These are phyloP conservation scores for Nymphalis polychloros DNA, from an alignment of 2,888 invertebrate genomes.

Conservation along the genomic window DNA sequence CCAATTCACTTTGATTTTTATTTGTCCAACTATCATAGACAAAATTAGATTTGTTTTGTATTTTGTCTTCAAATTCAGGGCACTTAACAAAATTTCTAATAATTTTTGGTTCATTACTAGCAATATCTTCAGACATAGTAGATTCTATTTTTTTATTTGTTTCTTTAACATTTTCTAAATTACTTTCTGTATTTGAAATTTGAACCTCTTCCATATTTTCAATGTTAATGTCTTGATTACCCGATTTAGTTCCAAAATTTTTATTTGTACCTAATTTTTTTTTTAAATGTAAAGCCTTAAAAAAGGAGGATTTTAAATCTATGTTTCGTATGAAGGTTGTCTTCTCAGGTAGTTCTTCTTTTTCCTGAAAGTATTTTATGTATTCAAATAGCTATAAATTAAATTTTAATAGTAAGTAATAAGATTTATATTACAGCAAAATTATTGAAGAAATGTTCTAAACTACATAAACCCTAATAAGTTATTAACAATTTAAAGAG, in stretches of 20 bases:
- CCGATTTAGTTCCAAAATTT: background rate
- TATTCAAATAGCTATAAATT: background rate
- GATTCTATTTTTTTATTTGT: slow-evolving; percentile 4
- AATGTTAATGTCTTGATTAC: background rate
- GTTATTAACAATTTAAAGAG: too few relatives aligned
- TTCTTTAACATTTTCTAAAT: background rate
- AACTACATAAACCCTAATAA: too few relatives aligned
- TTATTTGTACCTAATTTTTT: slow-evolving; percentile 29
- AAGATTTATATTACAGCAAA: too few relatives aligned
- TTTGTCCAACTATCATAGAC: slow-evolving; percentile 18
- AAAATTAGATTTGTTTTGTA: slow-evolving; percentile 39
- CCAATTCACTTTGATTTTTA: slow-evolving; percentile 11
- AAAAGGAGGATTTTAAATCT: slow-evolving; percentile 27
- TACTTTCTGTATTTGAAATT: slow-evolving; percentile 3
- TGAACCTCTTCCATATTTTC: slow-evolving; percentile 9
- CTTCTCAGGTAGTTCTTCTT: slow-evolving; percentile 4
- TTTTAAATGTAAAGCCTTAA: slow-evolving; percentile 36
- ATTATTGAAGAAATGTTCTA: too few relatives aligned
- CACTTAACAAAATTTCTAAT: slow-evolving; percentile 52
- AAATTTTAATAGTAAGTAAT: too few relatives aligned
- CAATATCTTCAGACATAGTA: background rate
- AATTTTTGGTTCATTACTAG: slow-evolving; percentile 45
- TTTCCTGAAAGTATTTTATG: slow-evolving; percentile 21
- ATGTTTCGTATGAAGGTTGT: slow-evolving; percentile 14
- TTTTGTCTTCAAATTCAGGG: slow-evolving; percentile 48